Base-by-base conservation (phyloP, 2,113 vertebrate genomes). In the Atherinomorus stipes region DNA sequence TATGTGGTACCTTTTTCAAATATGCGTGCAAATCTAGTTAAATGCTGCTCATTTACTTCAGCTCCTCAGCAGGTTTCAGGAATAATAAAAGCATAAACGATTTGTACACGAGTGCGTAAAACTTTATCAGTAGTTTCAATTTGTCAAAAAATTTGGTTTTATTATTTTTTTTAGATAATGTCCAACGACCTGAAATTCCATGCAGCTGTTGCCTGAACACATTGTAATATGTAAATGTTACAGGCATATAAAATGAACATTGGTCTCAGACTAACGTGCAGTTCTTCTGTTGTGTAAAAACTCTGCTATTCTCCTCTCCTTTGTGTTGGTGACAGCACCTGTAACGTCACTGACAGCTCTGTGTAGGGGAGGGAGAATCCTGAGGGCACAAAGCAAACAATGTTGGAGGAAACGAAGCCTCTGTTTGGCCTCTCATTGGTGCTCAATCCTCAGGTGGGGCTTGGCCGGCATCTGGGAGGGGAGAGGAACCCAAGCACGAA, bases 401-500 rank as follows among this genome's bases (percentile, higher is more conserved):
- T 86, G 86, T 81, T 60, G 53, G 49, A 85, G 90, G 90, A 92
- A 87, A 83, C 90, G 86, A 91, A 92, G 71, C 68, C 69, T 87
- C 73, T 79, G 81, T 70, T 77, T 88, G 90, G 91, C 86, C 82
- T 93, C 92, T 93, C 91, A 91, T 82, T 92, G 93, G 92, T 93
- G 94, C 93, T 93, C 83, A 88, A 92, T 76, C 90, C 95, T 92
- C 90, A 95, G 96, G 95, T 90, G 90, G 93, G 95, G 95, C 95
- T 95, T 94, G 83, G 63, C 84, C 58, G 74, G 80, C 80, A 63
- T 72, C 53, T 56, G 71, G 80, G 69, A 59, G 84, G 70, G 68
- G 42, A 67, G 71, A 78, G 74, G 72, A 81, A 75, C 72, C 70
- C 22, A 3, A 83, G 76, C 60, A n/a, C 56, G 52, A 70, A 64